These are phyloP conservation scores for Leptinotarsa undecemlineata DNA, from an alignment of 1,140 invertebrate genomes.

Conservation along the genomic window DNA sequence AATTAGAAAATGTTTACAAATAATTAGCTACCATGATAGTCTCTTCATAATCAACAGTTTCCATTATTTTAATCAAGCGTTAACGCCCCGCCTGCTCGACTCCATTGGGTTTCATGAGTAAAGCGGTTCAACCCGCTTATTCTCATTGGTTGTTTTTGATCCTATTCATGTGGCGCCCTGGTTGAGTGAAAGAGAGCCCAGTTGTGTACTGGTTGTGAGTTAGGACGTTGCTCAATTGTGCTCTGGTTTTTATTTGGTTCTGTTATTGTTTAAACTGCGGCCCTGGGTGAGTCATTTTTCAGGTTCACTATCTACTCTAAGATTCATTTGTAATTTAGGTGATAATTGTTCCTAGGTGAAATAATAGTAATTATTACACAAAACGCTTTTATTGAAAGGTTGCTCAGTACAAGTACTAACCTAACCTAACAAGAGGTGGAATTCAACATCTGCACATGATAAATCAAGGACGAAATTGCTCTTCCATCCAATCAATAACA, in stretches of 20 bases:
- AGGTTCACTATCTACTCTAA: no score
- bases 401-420: no score
- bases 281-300: slow-evolving; percentile 46
- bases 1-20: slow-evolving; percentile 50
- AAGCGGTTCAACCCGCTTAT: slow-evolving; percentile 11
- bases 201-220: slow-evolving; percentile 49
- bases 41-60: slow-evolving; percentile 51
- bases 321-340: no score
- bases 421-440: no score
- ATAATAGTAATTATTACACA: no score
- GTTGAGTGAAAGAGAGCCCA: slow-evolving; percentile 40
- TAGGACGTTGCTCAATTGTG: slow-evolving; percentile 39
- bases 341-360: no score
- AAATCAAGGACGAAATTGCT: no score
- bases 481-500: no score
- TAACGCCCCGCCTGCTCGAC: slow-evolving; percentile 32
- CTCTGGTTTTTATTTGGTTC: slow-evolving; percentile 33
- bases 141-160: slow-evolving; percentile 34
- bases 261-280: slow-evolving; percentile 39
- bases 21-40: slow-evolving; percentile 55
- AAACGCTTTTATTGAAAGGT: no score
- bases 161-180: slow-evolving; percentile 36
- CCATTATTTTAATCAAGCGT: slow-evolving; percentile 52
- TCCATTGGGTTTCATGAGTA: slow-evolving; percentile 34
- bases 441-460: no score